Evolutionary conservation across 1,140 invertebrate species (phyloP), one percentile per base, ranked within the genome.

Genomic region (Anoplophora glabripennis): DNA sequence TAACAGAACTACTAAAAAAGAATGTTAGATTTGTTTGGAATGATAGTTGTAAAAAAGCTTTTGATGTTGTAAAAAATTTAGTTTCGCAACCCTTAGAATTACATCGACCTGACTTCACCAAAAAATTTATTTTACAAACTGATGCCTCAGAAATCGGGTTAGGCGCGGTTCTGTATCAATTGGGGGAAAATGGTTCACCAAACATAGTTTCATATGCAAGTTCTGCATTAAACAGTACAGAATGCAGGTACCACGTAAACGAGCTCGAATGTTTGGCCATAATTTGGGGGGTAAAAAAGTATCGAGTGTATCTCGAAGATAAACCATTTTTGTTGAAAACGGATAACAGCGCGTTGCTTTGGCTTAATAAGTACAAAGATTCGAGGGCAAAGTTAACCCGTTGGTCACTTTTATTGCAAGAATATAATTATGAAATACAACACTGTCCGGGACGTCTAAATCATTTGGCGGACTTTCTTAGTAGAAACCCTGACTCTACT

Each of bases 231-330:
- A 59, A 18, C 4, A 17, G 5, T 3, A 12, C 54, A 1, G 59
- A 64, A n/a, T n/a, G n/a, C n/a, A n/a, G n/a, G n/a, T n/a, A n/a
- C n/a, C n/a, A n/a, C n/a, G n/a, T n/a, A n/a, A 65, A 65, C 28
- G 59, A 58, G 34, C 45, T 55, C 15, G 56, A 67, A 36, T 63
- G 57, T 17, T 52, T 61, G 9, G 71, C 72, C 0, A 42, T 72
- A 0, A 41, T 75, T 0, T 75, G 73, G 72, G 71, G 66, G 0
- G 57, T 75, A 7, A 67, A 69, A 36, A 52, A 46, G 7, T 76
- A 68, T 48, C 53, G 63, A 10, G 62, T 34, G 1, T 72, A 71
- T 46, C 58, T 75, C 10, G 69, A 74, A 37, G 68, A 74, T 36
- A 17, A 60, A 9, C 57, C 40, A 1, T 75, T 75, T 53, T 63